Evolutionary conservation across 1,140 invertebrate species (phyloP), one percentile per base, ranked within the genome.

Genomic region (Drosophila pandora): DNA sequence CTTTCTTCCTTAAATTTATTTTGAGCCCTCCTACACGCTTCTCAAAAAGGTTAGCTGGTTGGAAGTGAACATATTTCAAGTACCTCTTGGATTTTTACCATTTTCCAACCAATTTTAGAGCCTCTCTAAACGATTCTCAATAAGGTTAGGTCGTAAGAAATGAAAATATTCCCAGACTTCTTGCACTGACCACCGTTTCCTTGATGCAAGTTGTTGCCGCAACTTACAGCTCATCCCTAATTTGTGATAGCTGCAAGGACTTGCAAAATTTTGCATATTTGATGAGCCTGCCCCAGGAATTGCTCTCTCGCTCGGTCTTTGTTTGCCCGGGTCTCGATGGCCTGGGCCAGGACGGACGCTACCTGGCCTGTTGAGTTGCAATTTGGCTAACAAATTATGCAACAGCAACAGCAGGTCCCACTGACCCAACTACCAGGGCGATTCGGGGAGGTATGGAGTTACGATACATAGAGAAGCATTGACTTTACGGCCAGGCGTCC

Each of bases 311-410:
- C 37, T 30, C 49, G 4, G 25, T 21, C 23, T 58, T 22, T 63
- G 56, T 50, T 56, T 64, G 61, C 45, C 54, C 55, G 41, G 47
- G 61, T 67, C 54, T 68, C 10, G 13, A 48, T 47, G 30, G 34
- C 41, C 41, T 49, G 57, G 49, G 54, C 62, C 23, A 30, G 61
- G 5, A 6, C 25, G 25, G 5, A 49, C 59, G 54, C 64, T 82
- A 78, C 45, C 67, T 65, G 71, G 81, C 82, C 75, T 82, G 83
- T 88, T 82, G 70, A 87, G 82, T 87, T 87, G 74, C 84, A 88
- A 87, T 87, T 87, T 87, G 82, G 83, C 82, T 72, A 87, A 88
- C 82, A 87, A 87, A 87, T 88, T 88, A 87, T 87, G 82, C 82
- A 73, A 49, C 49, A 85, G 50, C 61, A 72, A 10, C 50, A 64